Evolutionary conservation across 35 echinoderm and acorn worm genomes (phyloP), one percentile per base, ranked within the genome.

Genomic region (Eucidaris tribuloides): DNA sequence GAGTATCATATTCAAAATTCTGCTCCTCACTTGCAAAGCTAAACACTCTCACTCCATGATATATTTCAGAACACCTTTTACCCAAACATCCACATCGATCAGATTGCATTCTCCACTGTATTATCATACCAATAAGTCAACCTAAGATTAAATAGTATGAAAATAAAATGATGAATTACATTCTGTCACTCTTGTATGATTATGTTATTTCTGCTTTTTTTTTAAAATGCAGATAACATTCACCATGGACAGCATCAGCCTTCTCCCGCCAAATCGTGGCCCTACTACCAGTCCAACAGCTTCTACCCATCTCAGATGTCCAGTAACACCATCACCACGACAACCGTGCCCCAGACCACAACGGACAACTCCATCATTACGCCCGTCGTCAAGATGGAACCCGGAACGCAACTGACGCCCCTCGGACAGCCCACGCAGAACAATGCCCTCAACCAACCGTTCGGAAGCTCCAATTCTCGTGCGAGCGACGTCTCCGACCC

Each of bases 141-240:
- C 60, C 20, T 11, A 64, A 28, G 30, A 64, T n/a, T n/a, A 64
- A 1, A 19, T 31, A 64, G 24, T 19, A 74, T 17, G 15, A 40
- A 74, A 24, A 74, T 74, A 42, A 41, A 74, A 33, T 7, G 1
- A 74, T n/a, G n/a, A n/a, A n/a, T n/a, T n/a, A n/a, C n/a, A n/a
- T n/a, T n/a, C n/a, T n/a, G n/a, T n/a, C n/a, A n/a, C n/a, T n/a
- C n/a, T n/a, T n/a, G n/a, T n/a, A n/a, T 79, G 22, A 59, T 59
- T 59, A 20, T 60, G 11, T 65, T 18, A 58, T 36, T 76, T 41
- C 62, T 54, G 33, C 15, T 76, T 78, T 77, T 37, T 65, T 85
- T 94, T 24, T 68, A 22, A 76, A 23, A 55, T 54, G 63, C 82
- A 94, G 92, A 93, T 78, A 88, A 94, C 33, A 85, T 38, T 49